Conservation (phyloP, 1,140 invertebrate species). For the Littorina saxatilis region DNA sequence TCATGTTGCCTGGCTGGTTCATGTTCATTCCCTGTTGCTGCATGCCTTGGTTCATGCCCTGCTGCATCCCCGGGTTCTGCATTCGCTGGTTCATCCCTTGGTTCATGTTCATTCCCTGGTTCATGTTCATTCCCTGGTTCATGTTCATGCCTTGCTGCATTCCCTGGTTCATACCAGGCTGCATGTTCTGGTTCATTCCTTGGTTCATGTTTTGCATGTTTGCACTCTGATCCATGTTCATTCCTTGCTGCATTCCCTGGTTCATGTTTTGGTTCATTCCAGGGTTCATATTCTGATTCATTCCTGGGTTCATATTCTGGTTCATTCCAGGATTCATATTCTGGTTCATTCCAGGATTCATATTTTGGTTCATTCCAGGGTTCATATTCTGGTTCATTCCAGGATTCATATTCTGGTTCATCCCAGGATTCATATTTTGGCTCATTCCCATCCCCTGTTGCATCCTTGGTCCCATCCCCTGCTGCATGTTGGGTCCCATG, state of each 20-base stretch:
- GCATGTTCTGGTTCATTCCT: constrained; percentile 19
- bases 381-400: background rate
- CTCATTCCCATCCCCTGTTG: constrained; percentile 26
- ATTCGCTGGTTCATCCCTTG: constrained; percentile 10
- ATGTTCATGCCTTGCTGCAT: constrained; percentile 28
- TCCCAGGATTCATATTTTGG: background rate
- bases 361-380: constrained; percentile 8
- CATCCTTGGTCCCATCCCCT: constrained; percentile 22
- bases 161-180: background rate
- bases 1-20: constrained; percentile 4
- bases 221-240: background rate
- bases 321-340: constrained; percentile 21
- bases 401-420: background rate
- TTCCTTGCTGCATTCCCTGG: constrained; percentile 14
- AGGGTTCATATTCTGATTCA: background rate
- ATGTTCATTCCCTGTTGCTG: constrained; percentile 23
- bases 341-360: background rate
- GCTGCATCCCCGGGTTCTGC: background rate
- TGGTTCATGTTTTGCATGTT: constrained; percentile 20
- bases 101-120: background rate
- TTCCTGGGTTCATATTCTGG: background rate
- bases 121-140: constrained; percentile 13
- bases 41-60: constrained; percentile 24
- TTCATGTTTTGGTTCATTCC: constrained; percentile 12
- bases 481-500: constrained; percentile 29